Evolutionary conservation across 2,113 vertebrate species (phyloP).

Genomic region (Tragelaphus scriptus): DNA sequence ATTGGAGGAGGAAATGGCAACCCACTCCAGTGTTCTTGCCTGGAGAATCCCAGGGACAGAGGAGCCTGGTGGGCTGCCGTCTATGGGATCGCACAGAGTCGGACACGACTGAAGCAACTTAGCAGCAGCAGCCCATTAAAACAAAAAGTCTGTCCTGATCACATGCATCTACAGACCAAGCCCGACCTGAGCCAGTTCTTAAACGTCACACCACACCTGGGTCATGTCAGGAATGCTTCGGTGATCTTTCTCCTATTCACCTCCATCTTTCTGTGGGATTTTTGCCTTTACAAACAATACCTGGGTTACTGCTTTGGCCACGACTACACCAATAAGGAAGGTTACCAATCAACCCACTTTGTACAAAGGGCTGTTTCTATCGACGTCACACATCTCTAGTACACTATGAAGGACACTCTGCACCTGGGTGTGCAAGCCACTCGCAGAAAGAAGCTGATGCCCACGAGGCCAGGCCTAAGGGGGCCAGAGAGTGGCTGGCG

Average conservation of each 20-base stretch:
- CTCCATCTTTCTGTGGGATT: not conserved
- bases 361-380: not conserved
- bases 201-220: not conserved
- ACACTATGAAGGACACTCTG: not conserved
- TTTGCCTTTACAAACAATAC: slow-evolving; percentile 13
- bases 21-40: too few species aligned
- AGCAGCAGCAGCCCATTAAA: not conserved
- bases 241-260: not conserved
- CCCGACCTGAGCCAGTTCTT: not conserved
- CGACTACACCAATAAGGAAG: not conserved
- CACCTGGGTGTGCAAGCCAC: not conserved
- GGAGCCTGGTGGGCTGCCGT: too few species aligned
- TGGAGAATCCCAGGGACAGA: too few species aligned
- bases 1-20: too few species aligned
- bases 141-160: not conserved
- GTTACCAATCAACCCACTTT: not conserved
- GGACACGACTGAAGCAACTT: too few species aligned
- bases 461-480: not conserved
- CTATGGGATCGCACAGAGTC: too few species aligned
- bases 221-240: not conserved
- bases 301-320: not conserved
- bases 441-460: not conserved
- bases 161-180: not conserved
- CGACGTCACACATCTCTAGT: not conserved
- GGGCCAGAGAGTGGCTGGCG: not conserved